Conservation (phyloP, 1,140 invertebrate species). For the Atta colombica region DNA sequence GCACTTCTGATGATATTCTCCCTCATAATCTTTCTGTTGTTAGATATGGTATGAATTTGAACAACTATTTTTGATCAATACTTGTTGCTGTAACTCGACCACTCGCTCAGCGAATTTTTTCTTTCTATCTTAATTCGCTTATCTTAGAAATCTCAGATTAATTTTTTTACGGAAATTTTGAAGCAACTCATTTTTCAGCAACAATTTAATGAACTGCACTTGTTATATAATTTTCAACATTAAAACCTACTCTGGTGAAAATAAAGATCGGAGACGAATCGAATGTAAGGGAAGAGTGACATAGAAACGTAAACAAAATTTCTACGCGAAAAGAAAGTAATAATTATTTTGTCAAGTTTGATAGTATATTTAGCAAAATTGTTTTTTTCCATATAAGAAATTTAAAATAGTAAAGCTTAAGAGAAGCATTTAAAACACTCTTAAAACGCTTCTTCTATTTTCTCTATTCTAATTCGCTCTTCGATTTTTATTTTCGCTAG, state of each 20-base stretch:
- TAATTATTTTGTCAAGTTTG: too few relatives aligned
- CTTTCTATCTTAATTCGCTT: neutral
- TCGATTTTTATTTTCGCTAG: too few relatives aligned
- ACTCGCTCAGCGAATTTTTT: neutral
- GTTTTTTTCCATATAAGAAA: too few relatives aligned
- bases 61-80: constrained; percentile 11
- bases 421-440: too few relatives aligned
- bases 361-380: too few relatives aligned
- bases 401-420: too few relatives aligned
- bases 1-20: constrained; percentile 85
- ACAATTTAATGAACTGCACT: neutral
- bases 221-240: neutral
- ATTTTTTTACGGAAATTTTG: neutral
- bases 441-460: too few relatives aligned
- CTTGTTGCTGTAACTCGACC: constrained; percentile 12
- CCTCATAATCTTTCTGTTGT: constrained; percentile 81
- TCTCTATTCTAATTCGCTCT: too few relatives aligned
- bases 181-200: neutral
- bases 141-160: neutral
- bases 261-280: too few relatives aligned
- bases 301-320: too few relatives aligned
- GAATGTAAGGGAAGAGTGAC: too few relatives aligned
- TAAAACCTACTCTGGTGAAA: neutral
- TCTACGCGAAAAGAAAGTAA: too few relatives aligned
- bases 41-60: constrained; percentile 81